Evolutionary conservation across 2,797 vertebrate genomes (phyloP), one percentile per base, ranked within the genome.

Genomic region (Leptodactylus fallax): DNA sequence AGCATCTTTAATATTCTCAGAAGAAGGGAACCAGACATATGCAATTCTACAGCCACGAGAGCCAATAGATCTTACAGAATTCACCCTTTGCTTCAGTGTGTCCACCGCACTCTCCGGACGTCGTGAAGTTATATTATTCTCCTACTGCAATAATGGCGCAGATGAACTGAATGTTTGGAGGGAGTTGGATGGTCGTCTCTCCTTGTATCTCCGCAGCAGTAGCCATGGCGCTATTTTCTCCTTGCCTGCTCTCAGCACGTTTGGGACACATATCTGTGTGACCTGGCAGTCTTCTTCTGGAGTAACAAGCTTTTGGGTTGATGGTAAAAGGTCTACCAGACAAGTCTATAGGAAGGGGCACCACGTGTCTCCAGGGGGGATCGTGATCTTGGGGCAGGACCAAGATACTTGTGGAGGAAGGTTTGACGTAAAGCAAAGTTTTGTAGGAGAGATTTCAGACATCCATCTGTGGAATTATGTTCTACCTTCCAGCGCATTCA

Each of bases 401-500:
- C 94, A 95, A 0, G 95, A 96, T 85, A 92, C 91, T 25, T 94
- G 92, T 16, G 90, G 95, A 36, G 95, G 94, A 0, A 16, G 79
- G 0, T 93, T 95, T 0, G 92, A 96, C 1, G 58, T 65, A 11
- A 21, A 67, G 27, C 93, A 95, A 92, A 95, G 94, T 91, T 96
- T 96, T 0, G 86, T 94, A 0, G 96, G 96, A 0, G 96, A 97
- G 90, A 91, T 96, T 67, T 93, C 93, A 0, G 94, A 95, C 0
- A 89, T 96, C 81, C 94, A 94, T 58, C 93, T 96, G 94, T 96
- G 95, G 96, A 94, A 96, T 90, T 88, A 0, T 0, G 93, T 94
- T 19, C 51, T 0, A 92, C 80, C 92, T 0, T 7, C 80, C 0
- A 86, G 81, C 51, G 86, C 94, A 60, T 90, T 94, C 60, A 17